These are phyloP conservation scores for Coelopa frigida DNA, from an alignment of 1,140 invertebrate genomes.

Conservation along the genomic window DNA sequence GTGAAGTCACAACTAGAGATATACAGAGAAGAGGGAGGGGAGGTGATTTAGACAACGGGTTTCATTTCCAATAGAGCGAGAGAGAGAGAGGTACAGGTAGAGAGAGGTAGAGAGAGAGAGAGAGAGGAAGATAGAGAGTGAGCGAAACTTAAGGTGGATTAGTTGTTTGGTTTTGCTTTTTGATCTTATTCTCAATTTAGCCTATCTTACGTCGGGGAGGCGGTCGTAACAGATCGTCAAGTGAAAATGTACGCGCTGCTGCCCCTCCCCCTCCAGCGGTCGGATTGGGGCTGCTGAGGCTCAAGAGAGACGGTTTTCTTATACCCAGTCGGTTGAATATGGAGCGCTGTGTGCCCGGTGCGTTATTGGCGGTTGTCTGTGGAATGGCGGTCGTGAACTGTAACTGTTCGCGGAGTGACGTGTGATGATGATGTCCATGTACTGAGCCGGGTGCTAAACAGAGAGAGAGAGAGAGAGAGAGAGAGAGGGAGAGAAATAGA, in stretches of 20 bases:
- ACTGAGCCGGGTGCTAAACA: constrained; percentile 17
- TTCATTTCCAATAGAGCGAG: constrained; percentile 1
- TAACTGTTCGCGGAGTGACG: constrained; percentile 22
- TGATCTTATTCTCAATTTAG: constrained; percentile 13
- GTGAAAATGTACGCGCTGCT: constrained; percentile 66
- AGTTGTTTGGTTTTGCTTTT: not conserved
- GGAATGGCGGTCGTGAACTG: constrained; percentile 34
- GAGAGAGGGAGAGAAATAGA: constrained; percentile 8
- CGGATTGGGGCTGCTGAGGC: constrained; percentile 56
- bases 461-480: constrained; percentile 4
- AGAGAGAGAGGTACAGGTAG: constrained; percentile 2
- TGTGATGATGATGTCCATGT: constrained; percentile 27
- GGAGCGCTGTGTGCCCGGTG: constrained; percentile 50
- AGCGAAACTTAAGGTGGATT: constrained; percentile 8
- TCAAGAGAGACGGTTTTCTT: constrained; percentile 70
- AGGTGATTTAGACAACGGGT: too few relatives aligned
- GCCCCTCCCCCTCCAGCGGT: constrained; percentile 39
- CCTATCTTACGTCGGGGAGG: constrained; percentile 61
- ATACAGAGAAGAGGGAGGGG: too few relatives aligned
- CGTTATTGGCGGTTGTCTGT: constrained; percentile 38
- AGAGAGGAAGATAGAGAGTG: not conserved
- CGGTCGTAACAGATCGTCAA: constrained; percentile 72
- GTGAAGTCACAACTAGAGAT: too few relatives aligned
- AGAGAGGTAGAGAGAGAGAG: constrained; percentile 3
- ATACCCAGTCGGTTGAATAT: constrained; percentile 69